Percentiles rank a stretch among this genome's conserved stretches.
These are phyloP conservation scores for Nomada fabriciana DNA, from an alignment of 2,888 invertebrate genomes.

Conservation along the genomic window DNA sequence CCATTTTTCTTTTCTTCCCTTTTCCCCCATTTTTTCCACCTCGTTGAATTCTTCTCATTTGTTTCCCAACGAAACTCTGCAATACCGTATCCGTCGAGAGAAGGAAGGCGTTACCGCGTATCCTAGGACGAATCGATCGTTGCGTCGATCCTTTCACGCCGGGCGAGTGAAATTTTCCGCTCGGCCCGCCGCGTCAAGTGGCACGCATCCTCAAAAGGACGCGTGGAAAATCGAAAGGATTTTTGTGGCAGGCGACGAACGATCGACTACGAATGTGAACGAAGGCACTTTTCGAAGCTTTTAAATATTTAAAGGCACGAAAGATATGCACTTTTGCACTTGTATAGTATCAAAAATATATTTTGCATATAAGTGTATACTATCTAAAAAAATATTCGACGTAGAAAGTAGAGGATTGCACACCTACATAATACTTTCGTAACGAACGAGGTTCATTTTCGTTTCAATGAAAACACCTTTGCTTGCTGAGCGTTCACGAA, in stretches of 20 bases:
- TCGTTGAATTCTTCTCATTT: not conserved
- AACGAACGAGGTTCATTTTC: no score
- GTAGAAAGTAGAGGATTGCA: no score
- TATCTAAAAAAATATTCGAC: not conserved
- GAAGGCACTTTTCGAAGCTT: slow-evolving; percentile 44
- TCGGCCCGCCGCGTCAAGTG: slow-evolving; percentile 10
- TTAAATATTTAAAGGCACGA: not conserved
- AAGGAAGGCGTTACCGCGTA: slow-evolving; percentile 14
- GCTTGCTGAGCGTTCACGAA: no score
- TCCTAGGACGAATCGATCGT: slow-evolving; percentile 58
- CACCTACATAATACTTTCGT: no score
- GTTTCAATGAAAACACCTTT: no score
- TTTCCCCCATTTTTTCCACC: not conserved
- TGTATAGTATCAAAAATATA: slow-evolving; percentile 15
- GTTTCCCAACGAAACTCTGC: slow-evolving; percentile 20
- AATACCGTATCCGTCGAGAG: not conserved
- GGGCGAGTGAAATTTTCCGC: slow-evolving; percentile 54
- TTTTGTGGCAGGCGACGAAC: slow-evolving; percentile 1
- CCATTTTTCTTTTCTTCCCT: not conserved
- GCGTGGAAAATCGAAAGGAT: slow-evolving; percentile 29
- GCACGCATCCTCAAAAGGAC: slow-evolving; percentile 39
- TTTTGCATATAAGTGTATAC: not conserved
- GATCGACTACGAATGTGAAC: not conserved
- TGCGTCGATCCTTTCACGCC: slow-evolving; percentile 51
- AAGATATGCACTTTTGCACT: not conserved